Evolutionary conservation across 2,113 vertebrate species (phyloP), one percentile per base, ranked within the genome.

Genomic region (Mixornis gularis): DNA sequence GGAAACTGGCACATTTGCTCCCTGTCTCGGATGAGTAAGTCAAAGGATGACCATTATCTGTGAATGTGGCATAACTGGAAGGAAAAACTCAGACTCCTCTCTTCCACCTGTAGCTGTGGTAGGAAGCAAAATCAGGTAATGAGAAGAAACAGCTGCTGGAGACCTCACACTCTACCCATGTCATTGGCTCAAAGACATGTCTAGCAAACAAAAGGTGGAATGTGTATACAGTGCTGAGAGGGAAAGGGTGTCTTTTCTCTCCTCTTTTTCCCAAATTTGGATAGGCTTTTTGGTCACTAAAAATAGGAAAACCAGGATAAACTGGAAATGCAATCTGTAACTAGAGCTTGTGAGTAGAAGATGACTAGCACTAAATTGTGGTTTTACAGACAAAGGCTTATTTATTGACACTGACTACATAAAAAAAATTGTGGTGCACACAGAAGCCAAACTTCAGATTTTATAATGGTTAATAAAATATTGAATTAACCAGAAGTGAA

Each of bases 391-490:
- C 58, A 84, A 91, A 95, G 43, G 65, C 46, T 87, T 94, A 93
- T 95, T 97, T 96, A 96, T 96, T 93, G 76, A 70, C 90, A 85
- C 72, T 90, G 89, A 95, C 93, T 95, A 73, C 79, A 85, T 96
- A 92, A 97, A 92, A 93, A 93, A 92, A 97, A 87, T 85, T 95
- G 89, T 84, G 94, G 89, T 92, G 90, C 90, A 94, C 77, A 87
- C 48, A 83, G 82, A 95, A 95, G 79, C 79, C 93, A 96, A 96
- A 94, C 89, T 96, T 91, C 70, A 92, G 92, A 95, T 97, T 83
- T 93, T 92, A 93, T 94, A 88, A 92, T 94, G 94, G 92, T 94
- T 97, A 97, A 96, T 97, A 97, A 97, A 97, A 96, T 94, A 97
- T 86, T 94, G 90, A 97, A 97, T 95, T 96, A 96, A 96, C 85